Evolutionary conservation across 1,140 invertebrate genomes (phyloP).

Genomic region (Aplysia californica): DNA sequence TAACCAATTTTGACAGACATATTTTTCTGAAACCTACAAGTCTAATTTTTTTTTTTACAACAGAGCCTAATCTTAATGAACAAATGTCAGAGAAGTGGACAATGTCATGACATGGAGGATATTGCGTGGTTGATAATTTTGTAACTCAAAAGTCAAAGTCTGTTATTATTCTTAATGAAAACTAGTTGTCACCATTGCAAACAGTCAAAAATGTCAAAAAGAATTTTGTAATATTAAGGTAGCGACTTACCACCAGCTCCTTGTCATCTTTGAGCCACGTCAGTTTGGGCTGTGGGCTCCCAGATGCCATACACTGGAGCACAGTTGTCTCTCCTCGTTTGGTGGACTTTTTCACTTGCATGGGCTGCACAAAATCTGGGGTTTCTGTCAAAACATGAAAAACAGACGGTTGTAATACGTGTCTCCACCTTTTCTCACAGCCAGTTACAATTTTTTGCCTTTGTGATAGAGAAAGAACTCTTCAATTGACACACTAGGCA

Average conservation of each 20-base stretch:
- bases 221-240: too few relatives aligned
- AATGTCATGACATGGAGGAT: too few relatives aligned
- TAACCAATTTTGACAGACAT: too few relatives aligned
- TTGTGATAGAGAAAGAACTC: neutral
- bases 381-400: constrained; percentile 73
- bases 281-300: constrained; percentile 87
- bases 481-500: neutral
- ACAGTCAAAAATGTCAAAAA: too few relatives aligned
- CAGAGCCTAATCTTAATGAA: too few relatives aligned
- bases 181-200: too few relatives aligned
- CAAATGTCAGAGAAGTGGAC: too few relatives aligned
- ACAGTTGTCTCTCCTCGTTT: constrained; percentile 83
- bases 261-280: constrained; percentile 89
- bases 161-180: too few relatives aligned
- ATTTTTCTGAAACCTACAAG: too few relatives aligned
- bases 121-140: too few relatives aligned
- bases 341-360: constrained; percentile 83
- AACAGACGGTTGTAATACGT: neutral
- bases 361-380: constrained; percentile 85
- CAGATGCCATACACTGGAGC: constrained; percentile 87
- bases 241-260: constrained; percentile 72
- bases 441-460: neutral
- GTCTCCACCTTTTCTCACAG: neutral
- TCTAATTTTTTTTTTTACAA: too few relatives aligned
- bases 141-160: too few relatives aligned